A percentile compares a stretch with the other conserved stretches of the same genome.
phyloP scores from a whole-genome alignment of 1,140 invertebrate species.

The Orussus abietinus region DNA sequence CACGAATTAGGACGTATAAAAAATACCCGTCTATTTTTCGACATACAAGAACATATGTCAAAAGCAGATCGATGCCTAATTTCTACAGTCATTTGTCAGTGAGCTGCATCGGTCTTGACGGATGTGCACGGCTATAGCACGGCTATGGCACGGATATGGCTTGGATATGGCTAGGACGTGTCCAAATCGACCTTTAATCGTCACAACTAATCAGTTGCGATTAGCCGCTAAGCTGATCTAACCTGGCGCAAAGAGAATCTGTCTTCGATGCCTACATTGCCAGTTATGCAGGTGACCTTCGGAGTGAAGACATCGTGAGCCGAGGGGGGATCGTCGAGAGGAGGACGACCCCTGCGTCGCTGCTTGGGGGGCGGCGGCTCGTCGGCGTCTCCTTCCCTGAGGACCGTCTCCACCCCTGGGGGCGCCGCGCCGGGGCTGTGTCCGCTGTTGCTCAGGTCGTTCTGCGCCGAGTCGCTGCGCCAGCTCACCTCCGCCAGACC shows the following conservation, averaged over 20 bases:
- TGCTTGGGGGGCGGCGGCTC: slow-evolving; percentile 46
- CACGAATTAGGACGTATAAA: no score
- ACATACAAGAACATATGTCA: no score
- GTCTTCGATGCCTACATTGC: slow-evolving; percentile 45
- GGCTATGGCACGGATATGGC: no score
- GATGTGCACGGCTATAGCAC: no score
- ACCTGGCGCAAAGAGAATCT: slow-evolving; percentile 41
- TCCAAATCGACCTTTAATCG: no score
- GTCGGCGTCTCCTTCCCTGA: slow-evolving; percentile 42
- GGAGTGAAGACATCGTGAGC: slow-evolving; percentile 53
- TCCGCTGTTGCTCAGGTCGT: slow-evolving; percentile 43
- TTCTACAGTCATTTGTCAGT: no score
- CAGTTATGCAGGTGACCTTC: slow-evolving; percentile 55
- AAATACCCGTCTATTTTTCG: no score
- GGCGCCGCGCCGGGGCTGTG: slow-evolving; percentile 41
- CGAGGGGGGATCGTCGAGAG: slow-evolving; percentile 60
- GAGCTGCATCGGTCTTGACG: no score
- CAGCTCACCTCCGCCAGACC: slow-evolving; percentile 85
- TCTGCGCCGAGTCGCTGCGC: slow-evolving; percentile 60
- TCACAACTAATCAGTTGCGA: no score
- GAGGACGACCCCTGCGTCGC: slow-evolving; percentile 60
- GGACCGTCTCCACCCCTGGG: slow-evolving; percentile 52
- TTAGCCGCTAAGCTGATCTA: slow-evolving; percentile 26
- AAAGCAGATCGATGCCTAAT: no score
- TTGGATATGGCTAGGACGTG: no score